Evolutionary conservation across 2,797 vertebrate genomes (phyloP).

Genomic region (Pitangus sulphuratus): DNA sequence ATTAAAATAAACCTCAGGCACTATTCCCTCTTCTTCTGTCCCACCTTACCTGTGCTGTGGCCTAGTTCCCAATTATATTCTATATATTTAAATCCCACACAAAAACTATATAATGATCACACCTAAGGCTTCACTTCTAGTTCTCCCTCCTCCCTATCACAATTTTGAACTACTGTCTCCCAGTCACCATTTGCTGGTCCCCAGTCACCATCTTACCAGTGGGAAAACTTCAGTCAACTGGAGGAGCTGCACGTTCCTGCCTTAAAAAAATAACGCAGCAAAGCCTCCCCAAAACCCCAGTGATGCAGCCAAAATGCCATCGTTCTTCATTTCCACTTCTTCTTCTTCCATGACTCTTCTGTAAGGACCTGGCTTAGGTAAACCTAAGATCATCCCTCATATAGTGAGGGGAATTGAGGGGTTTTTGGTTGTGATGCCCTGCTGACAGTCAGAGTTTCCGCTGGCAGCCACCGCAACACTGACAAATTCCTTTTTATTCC

Average conservation of each 20-base stretch:
- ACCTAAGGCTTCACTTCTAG: neutral
- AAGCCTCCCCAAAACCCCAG: neutral
- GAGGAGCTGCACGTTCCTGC: rapidly evolving
- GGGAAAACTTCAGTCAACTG: neutral
- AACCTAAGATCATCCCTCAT: neutral
- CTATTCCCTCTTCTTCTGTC: neutral
- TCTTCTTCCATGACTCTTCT: neutral
- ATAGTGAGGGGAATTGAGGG: rapidly evolving
- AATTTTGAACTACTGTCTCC: neutral
- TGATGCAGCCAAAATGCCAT: rapidly evolving
- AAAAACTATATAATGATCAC: neutral
- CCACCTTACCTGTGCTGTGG: neutral
- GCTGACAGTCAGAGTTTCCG: neutral
- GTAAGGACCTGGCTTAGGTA: neutral
- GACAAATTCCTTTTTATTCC: neutral
- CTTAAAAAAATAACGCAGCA: neutral
- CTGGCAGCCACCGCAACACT: neutral
- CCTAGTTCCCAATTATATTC: neutral
- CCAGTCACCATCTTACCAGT: no score
- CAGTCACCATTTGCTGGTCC: no score
- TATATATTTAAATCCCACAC: neutral
- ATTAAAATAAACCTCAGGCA: neutral
- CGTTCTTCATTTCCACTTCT: neutral
- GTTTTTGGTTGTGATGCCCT: neutral
- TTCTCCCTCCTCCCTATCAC: neutral